Evolutionary conservation across 2,888 invertebrate genomes (phyloP).

Genomic region (Clivina fossor): DNA sequence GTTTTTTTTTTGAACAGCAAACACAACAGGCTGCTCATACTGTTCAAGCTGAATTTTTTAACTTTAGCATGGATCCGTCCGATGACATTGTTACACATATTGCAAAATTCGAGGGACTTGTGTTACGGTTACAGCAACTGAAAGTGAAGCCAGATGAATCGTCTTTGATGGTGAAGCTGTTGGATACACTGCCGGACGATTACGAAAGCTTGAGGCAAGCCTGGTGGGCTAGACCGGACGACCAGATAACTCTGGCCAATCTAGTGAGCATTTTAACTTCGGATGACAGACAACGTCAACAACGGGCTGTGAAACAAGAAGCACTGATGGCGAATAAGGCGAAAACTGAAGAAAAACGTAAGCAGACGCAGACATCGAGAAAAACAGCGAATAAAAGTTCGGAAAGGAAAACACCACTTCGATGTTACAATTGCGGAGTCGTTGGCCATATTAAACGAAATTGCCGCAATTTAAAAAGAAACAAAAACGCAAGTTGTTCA

Average conservation of each 20-base stretch:
- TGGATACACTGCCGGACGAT: no score
- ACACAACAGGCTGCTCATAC: no score
- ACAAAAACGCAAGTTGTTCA: neutral
- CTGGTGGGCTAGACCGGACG: slow-evolving; percentile 18
- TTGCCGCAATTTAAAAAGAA: slow-evolving; percentile 12
- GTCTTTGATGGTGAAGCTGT: slow-evolving; percentile 10
- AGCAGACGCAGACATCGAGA: neutral
- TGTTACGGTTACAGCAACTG: slow-evolving; percentile 14
- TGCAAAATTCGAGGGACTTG: slow-evolving; percentile 8
- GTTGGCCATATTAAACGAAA: slow-evolving; percentile 18
- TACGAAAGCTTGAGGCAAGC: slow-evolving; percentile 19
- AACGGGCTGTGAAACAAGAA: slow-evolving; percentile 1
- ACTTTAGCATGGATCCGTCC: slow-evolving; percentile 1
- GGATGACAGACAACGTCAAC: slow-evolving; percentile 1
- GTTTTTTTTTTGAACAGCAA: no score
- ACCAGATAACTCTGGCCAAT: no score
- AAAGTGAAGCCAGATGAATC: slow-evolving; percentile 19
- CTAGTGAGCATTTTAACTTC: slow-evolving; percentile 12
- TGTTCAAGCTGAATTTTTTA: no score
- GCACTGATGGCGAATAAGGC: slow-evolving; percentile 7
- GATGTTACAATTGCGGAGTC: slow-evolving; percentile 8
- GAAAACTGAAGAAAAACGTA: neutral
- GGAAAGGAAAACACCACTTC: slow-evolving; percentile 3
- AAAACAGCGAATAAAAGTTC: neutral
- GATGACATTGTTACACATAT: slow-evolving; percentile 5